These are phyloP conservation scores for Hylaeus anthracinus DNA, from an alignment of 1,140 invertebrate genomes.

Conservation along the genomic window DNA sequence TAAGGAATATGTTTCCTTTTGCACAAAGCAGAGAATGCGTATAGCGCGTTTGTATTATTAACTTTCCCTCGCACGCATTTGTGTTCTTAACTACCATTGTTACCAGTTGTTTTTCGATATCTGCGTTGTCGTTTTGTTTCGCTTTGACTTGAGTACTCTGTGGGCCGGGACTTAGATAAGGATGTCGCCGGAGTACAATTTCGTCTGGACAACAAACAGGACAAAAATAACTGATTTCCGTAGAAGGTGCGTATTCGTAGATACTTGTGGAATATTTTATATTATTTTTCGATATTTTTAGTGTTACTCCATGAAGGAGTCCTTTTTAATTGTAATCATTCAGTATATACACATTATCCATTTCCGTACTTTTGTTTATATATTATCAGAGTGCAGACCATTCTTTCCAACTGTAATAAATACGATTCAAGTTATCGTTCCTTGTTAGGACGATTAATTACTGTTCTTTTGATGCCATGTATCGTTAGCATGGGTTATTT, in stretches of 20 bases:
- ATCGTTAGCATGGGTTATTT: conserved; percentile 21
- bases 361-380: conserved; percentile 4
- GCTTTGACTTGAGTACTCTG: conserved; percentile 68
- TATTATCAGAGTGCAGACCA: neutral
- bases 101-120: conserved; percentile 67
- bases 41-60: conserved; percentile 38
- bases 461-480: conserved; percentile 2
- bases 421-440: neutral
- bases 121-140: conserved; percentile 71
- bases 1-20: neutral
- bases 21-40: conserved; percentile 29
- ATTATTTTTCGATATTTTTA: conserved; percentile 10
- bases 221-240: conserved; percentile 51
- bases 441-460: conserved; percentile 15
- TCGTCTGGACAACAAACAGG: conserved; percentile 57
- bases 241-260: conserved; percentile 73
- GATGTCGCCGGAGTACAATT: conserved; percentile 58
- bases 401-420: conserved; percentile 1
- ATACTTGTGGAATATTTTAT: conserved; percentile 38
- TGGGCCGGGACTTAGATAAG: conserved; percentile 65
- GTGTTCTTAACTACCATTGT: conserved; percentile 66
- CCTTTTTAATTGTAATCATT: neutral
- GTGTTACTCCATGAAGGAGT: conserved; percentile 14
- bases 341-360: neutral
- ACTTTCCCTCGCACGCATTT: conserved; percentile 65